Evolutionary conservation across 2,113 vertebrate species (phyloP).

Genomic region (Azemiops feae): DNA sequence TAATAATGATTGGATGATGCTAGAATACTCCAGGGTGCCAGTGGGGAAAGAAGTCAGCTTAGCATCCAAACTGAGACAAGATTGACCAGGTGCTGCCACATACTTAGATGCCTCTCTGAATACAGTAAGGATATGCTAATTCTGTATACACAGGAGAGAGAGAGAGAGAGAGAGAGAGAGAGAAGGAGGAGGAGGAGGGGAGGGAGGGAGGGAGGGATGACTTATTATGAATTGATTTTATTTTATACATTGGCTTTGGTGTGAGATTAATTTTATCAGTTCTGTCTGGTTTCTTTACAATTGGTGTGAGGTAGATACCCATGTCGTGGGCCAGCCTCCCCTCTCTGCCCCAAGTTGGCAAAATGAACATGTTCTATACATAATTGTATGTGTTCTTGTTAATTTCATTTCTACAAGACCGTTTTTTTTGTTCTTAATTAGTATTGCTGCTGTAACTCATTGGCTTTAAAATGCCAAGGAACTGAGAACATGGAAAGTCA

Average conservation of each 20-base stretch:
- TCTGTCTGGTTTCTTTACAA: neutral
- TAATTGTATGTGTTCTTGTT: neutral
- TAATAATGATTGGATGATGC: neutral
- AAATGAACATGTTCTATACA: neutral
- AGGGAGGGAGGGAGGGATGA: neutral
- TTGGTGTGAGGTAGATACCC: neutral
- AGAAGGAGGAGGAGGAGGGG: rapidly evolving
- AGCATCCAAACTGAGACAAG: neutral
- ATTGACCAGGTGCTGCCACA: neutral
- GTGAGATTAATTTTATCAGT: neutral
- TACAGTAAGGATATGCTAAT: neutral
- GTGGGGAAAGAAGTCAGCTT: neutral
- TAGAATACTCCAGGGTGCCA: neutral
- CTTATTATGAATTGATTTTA: neutral
- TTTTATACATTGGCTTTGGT: neutral
- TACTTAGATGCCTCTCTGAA: neutral
- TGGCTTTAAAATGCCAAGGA: neutral
- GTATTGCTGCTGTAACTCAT: neutral
- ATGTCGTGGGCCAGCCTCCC: neutral
- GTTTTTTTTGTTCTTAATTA: neutral
- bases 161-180: neutral
- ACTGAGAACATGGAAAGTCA: neutral
- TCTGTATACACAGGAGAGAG: neutral
- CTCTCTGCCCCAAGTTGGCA: neutral
- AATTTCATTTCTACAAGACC: neutral